Evolutionary conservation across 2,113 vertebrate genomes (phyloP).

Genomic region (Himantopus leucocephalus): DNA sequence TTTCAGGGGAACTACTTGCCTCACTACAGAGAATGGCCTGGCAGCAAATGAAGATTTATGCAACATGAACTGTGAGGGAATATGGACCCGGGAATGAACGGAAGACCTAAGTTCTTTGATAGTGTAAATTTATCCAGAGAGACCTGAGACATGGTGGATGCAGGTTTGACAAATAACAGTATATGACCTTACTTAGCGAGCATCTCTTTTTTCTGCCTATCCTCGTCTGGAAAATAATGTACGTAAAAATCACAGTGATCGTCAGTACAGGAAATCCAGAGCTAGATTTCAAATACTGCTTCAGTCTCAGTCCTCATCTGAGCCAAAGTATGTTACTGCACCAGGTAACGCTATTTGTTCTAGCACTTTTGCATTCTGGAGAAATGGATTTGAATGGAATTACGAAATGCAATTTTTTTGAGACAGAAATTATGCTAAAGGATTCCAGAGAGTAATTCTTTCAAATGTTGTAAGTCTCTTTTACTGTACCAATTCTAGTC

Average conservation of each 20-base stretch:
- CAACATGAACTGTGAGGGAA: not conserved
- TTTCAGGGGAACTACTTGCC: not conserved
- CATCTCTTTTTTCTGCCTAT: not conserved
- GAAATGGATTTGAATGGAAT: not conserved
- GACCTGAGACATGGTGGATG: not conserved
- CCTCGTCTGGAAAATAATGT: not conserved
- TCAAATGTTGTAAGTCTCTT: not conserved
- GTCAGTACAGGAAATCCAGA: not conserved
- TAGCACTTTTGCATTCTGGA: not conserved
- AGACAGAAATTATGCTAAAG: not conserved
- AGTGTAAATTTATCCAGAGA: not conserved
- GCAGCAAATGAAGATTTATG: not conserved
- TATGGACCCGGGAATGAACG: not conserved
- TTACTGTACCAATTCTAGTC: not conserved
- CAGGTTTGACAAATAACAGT: not conserved
- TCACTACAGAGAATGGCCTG: not conserved
- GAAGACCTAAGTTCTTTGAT: not conserved
- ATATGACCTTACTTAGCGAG: not conserved
- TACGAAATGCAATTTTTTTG: not conserved
- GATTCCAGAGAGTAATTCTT: not conserved
- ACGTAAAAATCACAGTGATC: not conserved
- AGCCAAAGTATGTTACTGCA: not conserved
- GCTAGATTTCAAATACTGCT: not conserved
- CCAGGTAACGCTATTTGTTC: not conserved
- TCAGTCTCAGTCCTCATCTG: not conserved